phyloP scores from a whole-genome alignment of 2,113 vertebrate genomes.

The Sus scrofa region T2T-Sscrofa CM000830.6:118048001-118048500 shows the following conservation, averaged over 20 bases:
- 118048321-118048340: too few relatives aligned
- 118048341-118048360: too few relatives aligned
- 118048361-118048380: too few relatives aligned
- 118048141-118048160: neutral
- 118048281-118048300: too few relatives aligned
- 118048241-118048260: too few relatives aligned
- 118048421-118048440: neutral
- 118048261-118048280: too few relatives aligned
- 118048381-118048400: too few relatives aligned
- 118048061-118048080: slow-evolving; percentile 14
- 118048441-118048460: slow-evolving; percentile 22
- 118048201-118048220: too few relatives aligned
- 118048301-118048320: too few relatives aligned
- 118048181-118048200: neutral
- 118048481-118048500: slow-evolving; percentile 27
- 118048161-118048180: slow-evolving; percentile 34
- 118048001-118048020: neutral
- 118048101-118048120: slow-evolving; percentile 25
- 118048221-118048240: too few relatives aligned
- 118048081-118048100: neutral
- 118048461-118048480: slow-evolving; percentile 48
- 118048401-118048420: too few relatives aligned
- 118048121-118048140: neutral
- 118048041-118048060: slow-evolving; percentile 6
- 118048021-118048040: slow-evolving; percentile 15